Conservation (phyloP, 2,888 invertebrate species). For the Pycnomerus fuliginosus region DNA sequence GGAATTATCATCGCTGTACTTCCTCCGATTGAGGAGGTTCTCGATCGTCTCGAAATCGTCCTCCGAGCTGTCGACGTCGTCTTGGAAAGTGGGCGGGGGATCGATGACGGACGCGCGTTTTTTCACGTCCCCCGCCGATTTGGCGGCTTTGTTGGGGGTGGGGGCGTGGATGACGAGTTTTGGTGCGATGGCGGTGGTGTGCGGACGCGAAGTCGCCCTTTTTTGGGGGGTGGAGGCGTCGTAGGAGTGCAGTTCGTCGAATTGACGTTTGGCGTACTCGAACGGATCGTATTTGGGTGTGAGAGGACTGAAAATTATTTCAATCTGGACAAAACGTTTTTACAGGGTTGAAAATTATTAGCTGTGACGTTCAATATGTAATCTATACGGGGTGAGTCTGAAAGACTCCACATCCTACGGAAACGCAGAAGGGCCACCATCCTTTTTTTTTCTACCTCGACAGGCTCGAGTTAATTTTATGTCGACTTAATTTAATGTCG, state of each 20-base stretch:
- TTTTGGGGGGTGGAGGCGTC: constrained; percentile 56
- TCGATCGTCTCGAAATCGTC: constrained; percentile 50
- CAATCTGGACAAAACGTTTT: neutral
- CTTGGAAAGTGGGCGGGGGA: constrained; percentile 52
- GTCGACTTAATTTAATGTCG: too few relatives aligned
- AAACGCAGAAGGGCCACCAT: too few relatives aligned
- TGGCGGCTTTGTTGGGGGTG: constrained; percentile 7
- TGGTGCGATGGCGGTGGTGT: constrained; percentile 38
- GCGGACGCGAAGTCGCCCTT: constrained; percentile 34
- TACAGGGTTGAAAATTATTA: too few relatives aligned
- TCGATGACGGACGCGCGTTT: constrained; percentile 52
- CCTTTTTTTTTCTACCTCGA: too few relatives aligned
- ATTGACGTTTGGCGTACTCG: constrained; percentile 75
- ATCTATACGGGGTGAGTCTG: too few relatives aligned
- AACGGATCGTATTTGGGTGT: constrained; percentile 72
- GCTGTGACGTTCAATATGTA: too few relatives aligned
- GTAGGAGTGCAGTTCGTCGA: constrained; percentile 75
- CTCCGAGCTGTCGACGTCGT: constrained; percentile 39
- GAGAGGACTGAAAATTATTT: constrained; percentile 2
- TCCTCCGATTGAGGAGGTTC: constrained; percentile 43
- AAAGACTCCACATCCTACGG: too few relatives aligned
- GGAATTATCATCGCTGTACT: constrained; percentile 43
- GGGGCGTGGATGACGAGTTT: constrained; percentile 18
- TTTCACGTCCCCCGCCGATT: constrained; percentile 10
- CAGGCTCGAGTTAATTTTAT: too few relatives aligned